Base-by-base conservation (phyloP, 2,888 invertebrate genomes). In the Pyrochroa serraticornis region DNA sequence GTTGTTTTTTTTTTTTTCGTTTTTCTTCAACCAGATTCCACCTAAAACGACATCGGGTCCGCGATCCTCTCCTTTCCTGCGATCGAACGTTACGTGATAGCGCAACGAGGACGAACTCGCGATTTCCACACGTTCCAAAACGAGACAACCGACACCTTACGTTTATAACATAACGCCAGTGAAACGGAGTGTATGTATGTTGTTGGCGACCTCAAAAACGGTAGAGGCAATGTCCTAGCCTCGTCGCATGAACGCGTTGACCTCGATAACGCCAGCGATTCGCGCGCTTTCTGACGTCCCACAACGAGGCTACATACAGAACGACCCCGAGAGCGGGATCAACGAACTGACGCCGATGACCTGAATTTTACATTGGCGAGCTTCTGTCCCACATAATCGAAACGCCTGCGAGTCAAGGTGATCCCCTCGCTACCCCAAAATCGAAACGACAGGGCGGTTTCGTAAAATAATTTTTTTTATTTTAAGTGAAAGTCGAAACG, bases 161-260 rank as follows among this genome's bases (percentile, higher is more conserved):
- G 22, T 22, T 22, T 22, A 22, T 22, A 22, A 22, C 22, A 22
- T 22, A 22, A 22, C 22, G 22, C 5, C 22, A 22, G 22, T 22
- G 22, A 22, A 22, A 22, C 22, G 22, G 5, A 22, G 22, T 22
- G 22, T n/a, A n/a, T 22, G 22, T 22, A 22, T 22, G 56, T 45
- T 37, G 57, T 46, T 42, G 70, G 68, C 77, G 79, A 79, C 79
- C 80, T 80, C 79, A 80, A 79, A 79, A 79, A 72, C 69, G 64
- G 42, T 22, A 33, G 55, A 68, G 78, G 73, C 79, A 79, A 77
- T 76, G 78, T 70, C 77, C 79, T 79, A 75, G 67, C 72, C 78
- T 79, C 75, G 37, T 22, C 13, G 10, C 70, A 63, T 75, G 72
- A 61, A 63, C 69, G 48, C 32, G 63, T 65, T 71, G 75, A 73